phyloP scores from a whole-genome alignment of 2,888 invertebrate genomes.

The Agriopis leucophaearia region DNA sequence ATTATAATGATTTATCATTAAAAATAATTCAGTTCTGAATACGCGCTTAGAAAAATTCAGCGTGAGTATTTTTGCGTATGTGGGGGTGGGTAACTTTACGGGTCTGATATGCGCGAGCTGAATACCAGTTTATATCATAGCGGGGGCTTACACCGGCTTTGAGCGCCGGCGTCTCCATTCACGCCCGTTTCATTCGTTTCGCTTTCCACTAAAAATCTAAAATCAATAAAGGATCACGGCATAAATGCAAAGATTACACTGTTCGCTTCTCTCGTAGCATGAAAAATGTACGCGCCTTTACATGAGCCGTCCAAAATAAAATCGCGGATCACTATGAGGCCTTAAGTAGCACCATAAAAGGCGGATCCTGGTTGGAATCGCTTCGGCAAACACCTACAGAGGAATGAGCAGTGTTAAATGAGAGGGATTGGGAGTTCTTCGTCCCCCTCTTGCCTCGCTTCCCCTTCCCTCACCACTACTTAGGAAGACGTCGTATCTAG shows the following conservation, averaged over 20 bases:
- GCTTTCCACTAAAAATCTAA: slow-evolving; percentile 85
- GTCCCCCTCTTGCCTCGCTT: slow-evolving; percentile 49
- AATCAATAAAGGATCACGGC: slow-evolving; percentile 86
- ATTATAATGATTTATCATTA: slow-evolving; percentile 48
- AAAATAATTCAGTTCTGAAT: slow-evolving; percentile 60
- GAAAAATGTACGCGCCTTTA: slow-evolving; percentile 84
- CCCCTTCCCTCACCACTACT: slow-evolving; percentile 60
- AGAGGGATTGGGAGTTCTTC: slow-evolving; percentile 79
- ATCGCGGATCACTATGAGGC: slow-evolving; percentile 86
- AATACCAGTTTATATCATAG: slow-evolving; percentile 84
- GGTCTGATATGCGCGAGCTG: slow-evolving; percentile 73
- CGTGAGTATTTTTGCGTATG: slow-evolving; percentile 49
- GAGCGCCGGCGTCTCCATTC: slow-evolving; percentile 82
- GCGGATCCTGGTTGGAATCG: slow-evolving; percentile 81
- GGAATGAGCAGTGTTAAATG: slow-evolving; percentile 85
- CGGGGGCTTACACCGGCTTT: slow-evolving; percentile 81
- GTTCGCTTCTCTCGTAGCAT: slow-evolving; percentile 78
- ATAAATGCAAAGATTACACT: slow-evolving; percentile 86
- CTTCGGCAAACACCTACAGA: slow-evolving; percentile 86
- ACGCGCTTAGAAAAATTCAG: slow-evolving; percentile 46
- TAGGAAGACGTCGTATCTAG: slow-evolving; percentile 63
- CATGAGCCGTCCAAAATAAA: slow-evolving; percentile 85
- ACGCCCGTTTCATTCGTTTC: slow-evolving; percentile 83
- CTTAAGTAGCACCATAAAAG: slow-evolving; percentile 84
- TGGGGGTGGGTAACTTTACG: slow-evolving; percentile 64